These are phyloP conservation scores for Thymelicus sylvestris DNA, from an alignment of 2,888 invertebrate genomes.

Conservation along the genomic window DNA sequence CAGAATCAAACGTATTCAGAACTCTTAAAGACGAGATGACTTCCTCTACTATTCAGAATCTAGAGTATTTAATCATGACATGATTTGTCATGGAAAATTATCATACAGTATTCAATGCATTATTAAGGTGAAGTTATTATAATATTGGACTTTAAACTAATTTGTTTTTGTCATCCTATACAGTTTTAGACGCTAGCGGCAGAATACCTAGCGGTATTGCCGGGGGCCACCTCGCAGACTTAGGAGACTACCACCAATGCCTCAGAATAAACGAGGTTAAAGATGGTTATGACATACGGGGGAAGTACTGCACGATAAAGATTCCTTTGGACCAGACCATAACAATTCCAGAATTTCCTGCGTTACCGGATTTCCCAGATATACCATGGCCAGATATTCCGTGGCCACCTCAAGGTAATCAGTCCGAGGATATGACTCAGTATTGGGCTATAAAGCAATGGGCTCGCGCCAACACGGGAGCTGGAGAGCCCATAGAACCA, in stretches of 20 bases:
- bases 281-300: slow-evolving; percentile 5
- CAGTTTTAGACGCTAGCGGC: slow-evolving; percentile 22
- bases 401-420: slow-evolving; percentile 20
- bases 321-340: slow-evolving; percentile 22
- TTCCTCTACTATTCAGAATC: too few relatives aligned
- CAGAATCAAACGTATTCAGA: too few relatives aligned
- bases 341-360: slow-evolving; percentile 3
- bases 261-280: slow-evolving; percentile 8
- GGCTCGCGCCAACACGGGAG: slow-evolving; percentile 6
- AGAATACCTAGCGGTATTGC: slow-evolving; percentile 1
- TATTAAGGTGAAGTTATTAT: too few relatives aligned
- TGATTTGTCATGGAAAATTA: too few relatives aligned
- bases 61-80: too few relatives aligned
- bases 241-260: slow-evolving; percentile 23
- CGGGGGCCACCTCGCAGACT: slow-evolving; percentile 14
- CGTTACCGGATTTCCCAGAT: slow-evolving; percentile 12
- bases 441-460: slow-evolving; percentile 3
- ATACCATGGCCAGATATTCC: slow-evolving; percentile 13
- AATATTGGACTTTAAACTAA: too few relatives aligned
- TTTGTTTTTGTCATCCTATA: not conserved
- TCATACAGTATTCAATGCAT: too few relatives aligned
- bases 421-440: not conserved
- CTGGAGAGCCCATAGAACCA: slow-evolving; percentile 21
- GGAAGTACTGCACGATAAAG: slow-evolving; percentile 27
- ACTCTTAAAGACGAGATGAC: too few relatives aligned